These are phyloP conservation scores for Epizoanthus illoricatus DNA, from an alignment of 92 coral and sea anemone species.

Conservation along the genomic window DNA sequence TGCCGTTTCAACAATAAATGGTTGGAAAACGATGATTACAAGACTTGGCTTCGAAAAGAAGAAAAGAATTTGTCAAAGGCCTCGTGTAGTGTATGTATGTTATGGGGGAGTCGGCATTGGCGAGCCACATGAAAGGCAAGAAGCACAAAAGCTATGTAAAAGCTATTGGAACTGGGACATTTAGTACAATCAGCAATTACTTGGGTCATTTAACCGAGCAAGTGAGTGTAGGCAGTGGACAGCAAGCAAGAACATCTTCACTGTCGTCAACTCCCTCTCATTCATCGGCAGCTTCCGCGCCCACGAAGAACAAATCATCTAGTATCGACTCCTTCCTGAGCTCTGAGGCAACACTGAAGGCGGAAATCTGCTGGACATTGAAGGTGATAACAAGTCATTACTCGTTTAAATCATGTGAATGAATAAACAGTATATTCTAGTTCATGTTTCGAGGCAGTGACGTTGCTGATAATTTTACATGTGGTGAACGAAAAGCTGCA, in stretches of 20 bases:
- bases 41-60: conserved; percentile 32
- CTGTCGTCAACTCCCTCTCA: too few species aligned
- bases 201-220: conserved; percentile 31
- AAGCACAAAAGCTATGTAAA: conserved; percentile 30
- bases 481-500: conserved; percentile 18
- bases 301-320: background rate
- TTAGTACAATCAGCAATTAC: conserved; percentile 11
- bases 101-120: conserved; percentile 43
- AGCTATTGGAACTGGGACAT: conserved; percentile 30
- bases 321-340: conserved; percentile 36
- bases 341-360: conserved; percentile 36
- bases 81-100: too few species aligned
- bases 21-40: conserved; percentile 35
- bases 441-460: conserved; percentile 20
- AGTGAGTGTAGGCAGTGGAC: conserved; percentile 12
- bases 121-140: conserved; percentile 47
- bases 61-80: conserved; percentile 20
- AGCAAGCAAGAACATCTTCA: too few species aligned
- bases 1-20: conserved; percentile 29
- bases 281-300: conserved; percentile 9
- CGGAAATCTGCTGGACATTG: conserved; percentile 28
- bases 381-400: conserved; percentile 42
- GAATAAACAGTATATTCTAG: background rate
- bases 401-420: conserved; percentile 34
- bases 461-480: conserved; percentile 11